Evolutionary conservation across 2,797 vertebrate genomes (phyloP).

Genomic region (Coreius guichenoti): DNA sequence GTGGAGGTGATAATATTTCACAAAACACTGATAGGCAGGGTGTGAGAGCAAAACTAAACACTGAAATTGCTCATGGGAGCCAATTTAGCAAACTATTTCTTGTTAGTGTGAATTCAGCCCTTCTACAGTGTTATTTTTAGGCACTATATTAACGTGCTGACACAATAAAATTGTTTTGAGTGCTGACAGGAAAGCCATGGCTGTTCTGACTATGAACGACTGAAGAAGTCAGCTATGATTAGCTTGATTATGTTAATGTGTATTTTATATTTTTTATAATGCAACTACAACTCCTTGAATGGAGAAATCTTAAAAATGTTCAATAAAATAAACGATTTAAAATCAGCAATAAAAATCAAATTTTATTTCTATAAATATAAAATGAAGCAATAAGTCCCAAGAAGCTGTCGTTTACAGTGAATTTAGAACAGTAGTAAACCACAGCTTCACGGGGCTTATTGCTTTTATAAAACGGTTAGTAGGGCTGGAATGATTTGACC

Average conservation of each 20-base stretch:
- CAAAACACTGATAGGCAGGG: slow-evolving; percentile 6
- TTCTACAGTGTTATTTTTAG: not conserved
- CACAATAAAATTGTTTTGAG: not conserved
- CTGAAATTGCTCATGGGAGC: not conserved
- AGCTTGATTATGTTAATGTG: not conserved
- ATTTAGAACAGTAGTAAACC: no score
- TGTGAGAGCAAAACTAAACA: not conserved
- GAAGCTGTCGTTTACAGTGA: not conserved
- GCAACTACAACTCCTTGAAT: not conserved
- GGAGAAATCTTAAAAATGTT: not conserved
- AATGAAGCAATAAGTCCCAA: not conserved
- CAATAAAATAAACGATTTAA: not conserved
- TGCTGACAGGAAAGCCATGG: not conserved
- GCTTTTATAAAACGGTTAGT: no score
- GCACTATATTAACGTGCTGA: not conserved
- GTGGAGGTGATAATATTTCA: not conserved
- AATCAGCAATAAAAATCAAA: no score
- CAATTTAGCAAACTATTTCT: not conserved
- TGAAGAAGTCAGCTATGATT: not conserved
- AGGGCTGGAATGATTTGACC: no score
- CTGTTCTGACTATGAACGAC: not conserved
- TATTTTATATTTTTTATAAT: not conserved
- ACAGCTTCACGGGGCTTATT: no score
- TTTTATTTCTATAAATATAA: no score
- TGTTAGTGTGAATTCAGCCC: slow-evolving; percentile 8